Evolutionary conservation across 2,797 vertebrate species (phyloP).

Genomic region (Peromyscus nudipes): DNA sequence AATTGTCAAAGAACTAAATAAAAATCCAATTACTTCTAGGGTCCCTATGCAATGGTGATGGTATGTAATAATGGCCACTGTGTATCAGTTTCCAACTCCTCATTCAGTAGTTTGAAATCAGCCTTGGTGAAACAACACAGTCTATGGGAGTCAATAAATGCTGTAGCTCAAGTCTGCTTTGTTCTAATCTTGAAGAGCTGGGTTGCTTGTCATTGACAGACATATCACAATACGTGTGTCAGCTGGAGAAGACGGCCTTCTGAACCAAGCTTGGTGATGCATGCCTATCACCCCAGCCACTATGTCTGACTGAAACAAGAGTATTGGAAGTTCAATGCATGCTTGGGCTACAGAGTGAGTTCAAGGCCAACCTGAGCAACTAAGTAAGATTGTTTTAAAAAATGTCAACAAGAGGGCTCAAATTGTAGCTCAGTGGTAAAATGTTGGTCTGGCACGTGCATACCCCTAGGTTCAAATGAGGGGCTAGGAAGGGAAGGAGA

Average conservation of each 20-base stretch:
- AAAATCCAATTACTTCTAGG: background rate
- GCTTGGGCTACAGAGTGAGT: background rate
- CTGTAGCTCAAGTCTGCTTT: background rate
- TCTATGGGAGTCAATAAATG: background rate
- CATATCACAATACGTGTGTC: background rate
- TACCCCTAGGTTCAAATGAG: background rate
- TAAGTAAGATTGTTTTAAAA: background rate
- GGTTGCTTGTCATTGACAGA: background rate
- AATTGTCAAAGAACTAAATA: background rate
- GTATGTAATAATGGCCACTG: too few species aligned
- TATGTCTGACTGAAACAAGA: background rate
- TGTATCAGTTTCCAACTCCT: background rate
- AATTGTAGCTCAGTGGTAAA: background rate
- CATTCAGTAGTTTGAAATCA: background rate
- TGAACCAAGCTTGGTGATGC: background rate
- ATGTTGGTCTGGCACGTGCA: background rate
- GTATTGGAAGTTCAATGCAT: background rate
- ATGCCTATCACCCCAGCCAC: background rate
- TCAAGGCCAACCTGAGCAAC: background rate
- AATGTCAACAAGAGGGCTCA: background rate
- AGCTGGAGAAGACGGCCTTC: background rate
- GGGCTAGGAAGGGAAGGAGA: background rate
- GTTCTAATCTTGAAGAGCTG: background rate
- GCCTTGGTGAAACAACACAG: background rate
- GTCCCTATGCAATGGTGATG: too few species aligned